Evolutionary conservation across 2,113 vertebrate species (phyloP).

Genomic region (Alouatta palliata): DNA sequence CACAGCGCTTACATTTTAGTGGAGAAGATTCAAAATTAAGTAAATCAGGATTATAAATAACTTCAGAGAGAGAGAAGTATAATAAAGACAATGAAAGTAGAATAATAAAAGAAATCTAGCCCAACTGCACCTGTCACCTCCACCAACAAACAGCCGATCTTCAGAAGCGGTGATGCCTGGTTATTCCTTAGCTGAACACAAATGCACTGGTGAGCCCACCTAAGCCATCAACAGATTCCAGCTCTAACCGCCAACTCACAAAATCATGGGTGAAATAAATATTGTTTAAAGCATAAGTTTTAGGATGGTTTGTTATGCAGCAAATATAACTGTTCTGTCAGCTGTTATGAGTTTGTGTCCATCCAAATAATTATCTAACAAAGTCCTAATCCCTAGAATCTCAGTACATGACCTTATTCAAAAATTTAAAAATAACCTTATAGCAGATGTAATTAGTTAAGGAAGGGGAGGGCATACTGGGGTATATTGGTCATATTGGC

Average conservation of each 20-base stretch:
- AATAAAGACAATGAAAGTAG: neutral
- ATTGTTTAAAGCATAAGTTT: neutral
- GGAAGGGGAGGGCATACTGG: neutral
- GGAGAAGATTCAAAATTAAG: neutral
- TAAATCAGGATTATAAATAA: neutral
- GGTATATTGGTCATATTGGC: neutral
- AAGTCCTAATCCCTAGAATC: neutral
- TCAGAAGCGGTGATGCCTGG: neutral
- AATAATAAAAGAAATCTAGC: neutral
- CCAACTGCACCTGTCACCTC: neutral
- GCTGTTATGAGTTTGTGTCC: neutral
- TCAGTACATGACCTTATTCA: neutral
- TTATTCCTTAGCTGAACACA: neutral
- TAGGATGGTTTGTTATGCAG: neutral
- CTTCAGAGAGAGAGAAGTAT: neutral
- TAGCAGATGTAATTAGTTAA: neutral
- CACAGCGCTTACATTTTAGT: neutral
- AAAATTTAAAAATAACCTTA: neutral
- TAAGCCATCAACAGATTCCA: neutral
- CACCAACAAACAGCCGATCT: neutral
- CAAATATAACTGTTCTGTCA: neutral
- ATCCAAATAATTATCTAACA: neutral
- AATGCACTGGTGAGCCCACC: neutral
- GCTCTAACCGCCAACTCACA: neutral
- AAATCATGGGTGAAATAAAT: neutral